Evolutionary conservation across 2,888 invertebrate genomes (phyloP), one percentile per base, ranked within the genome.

Genomic region (Stictocephala bisonia): DNA sequence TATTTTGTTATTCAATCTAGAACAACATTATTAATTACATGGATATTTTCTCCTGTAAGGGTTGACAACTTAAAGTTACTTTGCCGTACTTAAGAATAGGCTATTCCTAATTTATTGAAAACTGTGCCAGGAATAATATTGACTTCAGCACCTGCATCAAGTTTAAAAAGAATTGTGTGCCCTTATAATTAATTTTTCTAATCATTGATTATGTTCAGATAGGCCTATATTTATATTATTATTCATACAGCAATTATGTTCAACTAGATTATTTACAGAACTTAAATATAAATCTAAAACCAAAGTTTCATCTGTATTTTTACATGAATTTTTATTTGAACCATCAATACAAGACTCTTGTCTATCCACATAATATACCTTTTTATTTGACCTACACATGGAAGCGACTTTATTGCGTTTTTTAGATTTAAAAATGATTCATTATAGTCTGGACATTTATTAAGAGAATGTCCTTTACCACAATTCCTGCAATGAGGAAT

Each of bases 391-490:
- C 9, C 27, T 68, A 29, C 68, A 27, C 18, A 29, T n/a, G 3
- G 15, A 18, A 9, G 50, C 41, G 29, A 50, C 48, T 26, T 50
- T 48, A 29, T 68, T 68, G 20, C 22, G 24, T 24, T 50, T 48
- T 11, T 31, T 27, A 13, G 26, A 50, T 27, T 27, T 26, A n/a
- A 50, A 68, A 48, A 68, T 9, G 20, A 11, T 20, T 31, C 2
- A 13, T 50, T 50, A 68, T 18, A 68, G 27, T 26, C 68, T 2
- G 51, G 15, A 29, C 68, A 68, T 20, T 51, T 26, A 68, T 68
- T 68, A 11, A 68, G 48, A n/a, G 4, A n/a, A 27, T 68, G 50
- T 15, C 20, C 50, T 51, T 50, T 68, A 11, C 68, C 68, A 68
- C 50, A 68, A 51, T 68, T 68, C 7, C 13, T 9, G 22, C 68